phyloP scores from a whole-genome alignment of 2,797 vertebrate species.

The Xenentodon cancila region DNA sequence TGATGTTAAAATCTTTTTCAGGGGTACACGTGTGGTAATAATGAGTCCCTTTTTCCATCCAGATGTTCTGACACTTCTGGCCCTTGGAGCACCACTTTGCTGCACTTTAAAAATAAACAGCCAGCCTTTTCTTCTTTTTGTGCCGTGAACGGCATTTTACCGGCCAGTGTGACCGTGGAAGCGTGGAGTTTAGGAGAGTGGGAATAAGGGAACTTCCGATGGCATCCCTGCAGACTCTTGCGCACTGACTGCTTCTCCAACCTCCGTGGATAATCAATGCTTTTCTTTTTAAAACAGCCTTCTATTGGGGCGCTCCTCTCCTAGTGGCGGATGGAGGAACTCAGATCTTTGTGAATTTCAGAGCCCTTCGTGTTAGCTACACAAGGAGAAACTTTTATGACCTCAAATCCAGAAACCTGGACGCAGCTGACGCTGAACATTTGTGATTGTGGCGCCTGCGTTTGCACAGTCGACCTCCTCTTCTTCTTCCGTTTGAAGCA shows the following conservation, averaged over 20 bases:
- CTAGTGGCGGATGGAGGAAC: constrained; percentile 61
- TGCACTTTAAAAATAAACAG: constrained; percentile 32
- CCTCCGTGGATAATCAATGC: constrained; percentile 81
- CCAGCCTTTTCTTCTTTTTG: constrained; percentile 44
- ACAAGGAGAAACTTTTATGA: constrained; percentile 68
- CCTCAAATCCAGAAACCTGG: constrained; percentile 57
- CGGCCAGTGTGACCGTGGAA: constrained; percentile 42
- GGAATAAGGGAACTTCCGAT: constrained; percentile 49
- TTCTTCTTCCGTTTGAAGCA: neutral
- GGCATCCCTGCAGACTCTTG: constrained; percentile 71
- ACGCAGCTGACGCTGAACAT: neutral
- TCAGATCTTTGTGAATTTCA: constrained; percentile 73
- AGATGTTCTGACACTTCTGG: constrained; percentile 33
- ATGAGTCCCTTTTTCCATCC: constrained; percentile 34
- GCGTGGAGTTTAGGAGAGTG: constrained; percentile 43
- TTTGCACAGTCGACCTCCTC: no score
- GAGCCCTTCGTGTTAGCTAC: constrained; percentile 68
- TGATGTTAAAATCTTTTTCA: constrained; percentile 32
- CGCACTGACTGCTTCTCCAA: constrained; percentile 76
- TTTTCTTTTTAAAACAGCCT: constrained; percentile 75
- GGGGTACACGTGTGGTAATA: constrained; percentile 19
- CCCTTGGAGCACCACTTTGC: constrained; percentile 40
- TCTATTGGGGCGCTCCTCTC: constrained; percentile 63
- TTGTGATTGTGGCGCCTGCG: no score
- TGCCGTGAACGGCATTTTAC: constrained; percentile 53